These are phyloP conservation scores for Cyaniris semiargus DNA, from an alignment of 2,888 invertebrate genomes.

Conservation along the genomic window DNA sequence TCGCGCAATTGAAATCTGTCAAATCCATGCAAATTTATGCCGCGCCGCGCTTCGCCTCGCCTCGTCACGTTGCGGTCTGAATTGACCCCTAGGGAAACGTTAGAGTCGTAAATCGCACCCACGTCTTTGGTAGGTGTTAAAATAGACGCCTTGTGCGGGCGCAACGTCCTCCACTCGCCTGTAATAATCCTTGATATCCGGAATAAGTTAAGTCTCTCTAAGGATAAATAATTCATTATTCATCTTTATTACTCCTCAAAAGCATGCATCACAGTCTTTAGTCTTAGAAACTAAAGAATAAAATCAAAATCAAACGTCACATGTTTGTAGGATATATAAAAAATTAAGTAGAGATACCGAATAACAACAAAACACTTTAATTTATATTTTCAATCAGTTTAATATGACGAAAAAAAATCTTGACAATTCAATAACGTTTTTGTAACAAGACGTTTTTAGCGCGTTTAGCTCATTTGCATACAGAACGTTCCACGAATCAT, in stretches of 20 bases:
- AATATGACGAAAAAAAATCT: constrained; percentile 46
- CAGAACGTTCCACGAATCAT: constrained; percentile 67
- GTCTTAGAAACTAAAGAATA: not conserved
- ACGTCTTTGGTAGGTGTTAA: constrained; percentile 74
- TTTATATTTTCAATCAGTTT: constrained; percentile 35
- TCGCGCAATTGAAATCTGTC: no score
- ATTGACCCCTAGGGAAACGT: constrained; percentile 44
- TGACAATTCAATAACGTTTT: constrained; percentile 53
- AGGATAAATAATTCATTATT: not conserved
- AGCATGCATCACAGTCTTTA: not conserved
- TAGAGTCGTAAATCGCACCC: constrained; percentile 73
- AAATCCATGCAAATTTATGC: no score
- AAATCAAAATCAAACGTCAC: not conserved
- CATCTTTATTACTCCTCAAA: constrained; percentile 8
- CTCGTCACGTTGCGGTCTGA: no score
- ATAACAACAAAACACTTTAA: constrained; percentile 31
- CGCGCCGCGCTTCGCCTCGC: no score
- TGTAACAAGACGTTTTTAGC: constrained; percentile 47
- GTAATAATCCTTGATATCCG: constrained; percentile 80
- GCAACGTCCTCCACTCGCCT: constrained; percentile 70
- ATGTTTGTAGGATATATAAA: constrained; percentile 19
- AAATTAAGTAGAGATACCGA: not conserved
- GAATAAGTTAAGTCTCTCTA: constrained; percentile 51
- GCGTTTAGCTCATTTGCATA: constrained; percentile 68
- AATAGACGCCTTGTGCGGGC: constrained; percentile 76